Evolutionary conservation across 2,888 invertebrate genomes (phyloP), one percentile per base, ranked within the genome.

Genomic region (Gerris lacustris): DNA sequence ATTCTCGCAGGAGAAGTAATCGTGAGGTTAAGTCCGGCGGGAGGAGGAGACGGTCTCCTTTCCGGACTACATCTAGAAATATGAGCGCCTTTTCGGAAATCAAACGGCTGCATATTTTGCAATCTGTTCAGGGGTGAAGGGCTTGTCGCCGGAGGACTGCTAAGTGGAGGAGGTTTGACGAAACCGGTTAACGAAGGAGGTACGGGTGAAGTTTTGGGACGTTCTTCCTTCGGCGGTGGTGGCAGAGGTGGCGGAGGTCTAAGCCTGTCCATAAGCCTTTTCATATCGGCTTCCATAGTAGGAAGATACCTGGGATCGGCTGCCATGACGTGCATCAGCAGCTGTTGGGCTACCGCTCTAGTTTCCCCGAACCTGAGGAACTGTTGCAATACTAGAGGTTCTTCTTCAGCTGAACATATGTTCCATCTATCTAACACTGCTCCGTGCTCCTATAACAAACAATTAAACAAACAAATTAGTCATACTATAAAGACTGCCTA

Each of bases 81-180:
- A 44, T 74, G 73, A 2, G 76, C 77, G 70, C 90, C 82, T 79
- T 92, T 92, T 45, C 94, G 87, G 79, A 91, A 95, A 80, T 96
- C 95, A 80, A 94, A 94, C 0, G 96, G 95, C 79, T 96, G 95
- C 95, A 96, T 95, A 77, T 90, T 95, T 82, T 95, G 94, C 67
- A 96, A 84, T 77, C 92, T 88, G 80, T 91, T 94, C 74, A 96
- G 83, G 5, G 96, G 95, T 9, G 92, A 90, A 66, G 87, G 86
- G 81, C 87, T 87, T 78, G 86, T 84, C 67, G 81, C 82, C 77
- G 87, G 85, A 77, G 87, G 85, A 77, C 83, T 80, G 85, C 78
- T 73, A 73, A 66, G 74, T 76, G 64, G 64, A n/a, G 64, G 64
- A n/a, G 64, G 64, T 31, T 64, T 43, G 75, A 75, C 2, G 75